phyloP scores from a whole-genome alignment of 2,888 invertebrate genomes.

The Caradrina kadenii region DNA sequence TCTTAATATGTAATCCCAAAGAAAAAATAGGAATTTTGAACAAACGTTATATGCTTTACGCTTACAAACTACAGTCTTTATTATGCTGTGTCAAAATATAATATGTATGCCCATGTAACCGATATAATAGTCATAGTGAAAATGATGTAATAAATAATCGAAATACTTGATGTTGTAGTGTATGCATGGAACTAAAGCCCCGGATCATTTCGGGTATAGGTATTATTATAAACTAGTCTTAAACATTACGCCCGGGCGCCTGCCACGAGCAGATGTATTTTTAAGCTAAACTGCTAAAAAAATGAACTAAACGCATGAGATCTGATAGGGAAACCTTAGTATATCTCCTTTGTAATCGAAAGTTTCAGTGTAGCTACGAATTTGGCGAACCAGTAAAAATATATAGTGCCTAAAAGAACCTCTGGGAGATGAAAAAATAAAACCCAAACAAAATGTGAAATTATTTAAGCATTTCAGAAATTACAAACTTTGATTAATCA shows the following conservation, averaged over 20 bases:
- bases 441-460: constrained; percentile 77
- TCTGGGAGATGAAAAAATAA: constrained; percentile 72
- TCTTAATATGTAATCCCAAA: constrained; percentile 73
- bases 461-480: constrained; percentile 80
- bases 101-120: constrained; percentile 78
- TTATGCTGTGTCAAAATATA: constrained; percentile 69
- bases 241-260: constrained; percentile 71
- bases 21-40: constrained; percentile 85
- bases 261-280: constrained; percentile 66
- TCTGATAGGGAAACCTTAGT: constrained; percentile 64
- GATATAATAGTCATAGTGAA: constrained; percentile 76
- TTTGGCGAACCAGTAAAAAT: constrained; percentile 74
- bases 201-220: constrained; percentile 78
- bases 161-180: constrained; percentile 82
- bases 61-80: constrained; percentile 69
- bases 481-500: constrained; percentile 79
- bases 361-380: constrained; percentile 69
- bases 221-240: constrained; percentile 83
- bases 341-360: constrained; percentile 53
- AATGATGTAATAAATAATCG: constrained; percentile 73
- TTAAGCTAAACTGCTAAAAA: constrained; percentile 65
- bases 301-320: constrained; percentile 62
- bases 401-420: constrained; percentile 87
- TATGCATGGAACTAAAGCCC: constrained; percentile 71
- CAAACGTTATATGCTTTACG: constrained; percentile 81